Evolutionary conservation across 2,797 vertebrate genomes (phyloP), one percentile per base, ranked within the genome.

Genomic region (Poeciliopsis presidionis): DNA sequence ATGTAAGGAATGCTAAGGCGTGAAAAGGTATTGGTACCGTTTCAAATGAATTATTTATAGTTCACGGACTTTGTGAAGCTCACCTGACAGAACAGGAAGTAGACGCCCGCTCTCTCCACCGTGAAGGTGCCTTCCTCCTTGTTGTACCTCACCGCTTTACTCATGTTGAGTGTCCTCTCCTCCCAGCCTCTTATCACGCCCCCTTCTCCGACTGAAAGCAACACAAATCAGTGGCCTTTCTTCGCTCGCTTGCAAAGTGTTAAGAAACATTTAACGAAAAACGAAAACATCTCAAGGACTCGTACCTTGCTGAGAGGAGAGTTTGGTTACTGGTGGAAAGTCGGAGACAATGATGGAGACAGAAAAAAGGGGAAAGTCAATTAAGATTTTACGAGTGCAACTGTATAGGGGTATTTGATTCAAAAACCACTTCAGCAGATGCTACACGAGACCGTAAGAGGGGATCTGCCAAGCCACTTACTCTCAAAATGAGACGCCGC

Each of bases 21-120:
- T 16, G 28, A 70, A 14, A 9, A 16, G 4, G 14, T n/a, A 28
- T 14, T 5, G n/a, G 28, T 70, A 0, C 63, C 2, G 63, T 67
- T 67, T 41, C 39, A 22, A 36, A 36, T 45, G 36, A 69, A 14
- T 5, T 69, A 43, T 69, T 25, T 43, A 7, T 1, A 5, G n/a
- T 22, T 49, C 18, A 47, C 9, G 13, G 28, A 20, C 63, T 33
- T 12, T 14, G 43, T 47, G 20, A 71, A 41, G 79, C 95, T 95
- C 92, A 98, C 97, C 96, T 98, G 97, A 87, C 97, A 97, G 87
- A 97, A 98, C 76, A 98, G 93, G 92, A 97, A 98, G 93, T 97
- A 98, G 79, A 98, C 95, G 0, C 97, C 97, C 0, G 93, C 90
- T 73, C 92, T 95, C 88, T 94, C 93, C 86, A 98, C 97, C 2